Base-by-base conservation (phyloP, 1,140 invertebrate species). In the Chironomus striatipennis region DNA sequence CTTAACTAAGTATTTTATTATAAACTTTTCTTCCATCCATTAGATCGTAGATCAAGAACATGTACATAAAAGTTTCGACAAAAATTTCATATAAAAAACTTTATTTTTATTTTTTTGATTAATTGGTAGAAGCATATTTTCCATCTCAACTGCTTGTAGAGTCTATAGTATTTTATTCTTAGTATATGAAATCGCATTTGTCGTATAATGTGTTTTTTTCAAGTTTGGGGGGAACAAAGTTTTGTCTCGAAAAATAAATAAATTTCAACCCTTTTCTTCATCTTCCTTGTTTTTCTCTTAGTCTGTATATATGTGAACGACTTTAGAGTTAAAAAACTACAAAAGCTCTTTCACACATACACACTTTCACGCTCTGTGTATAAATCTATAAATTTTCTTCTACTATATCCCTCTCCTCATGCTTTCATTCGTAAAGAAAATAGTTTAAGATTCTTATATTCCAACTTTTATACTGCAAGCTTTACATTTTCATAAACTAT, bases 181-280 rank as follows among this genome's bases (percentile, higher is more conserved):
- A 7, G 43, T 57, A 57, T 57, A 57, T 57, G n/a, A 57, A 57
- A 57, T 57, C 47, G 47, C 47, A 57, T 57, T 57, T 57, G 47
- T 57, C 47, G 47, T 57, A 57, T 57, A 57, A 57, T 57, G 47
- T 15, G 12, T 34, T 34, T 34, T 34, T 34, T 34, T n/a, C 42
- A 8, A 47, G 43, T 1, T 3, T 5, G 47, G 15, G 47, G 5
- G 0, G 47, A 57, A 15, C 47, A n/a, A 57, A n/a, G 24, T 34
- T 34, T 34, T 34, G 24, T 34, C 24, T 34, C 24, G 24, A 34
- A 15, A 15, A 57, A 57, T 57, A 57, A 57, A 57, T 57, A 57
- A 57, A 57, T 57, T 57, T 57, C n/a, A 57, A 57, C 12, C 12
- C 47, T n/a, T 10, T 47, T 15, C 12, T 15, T 57, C 12, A 12